Percentiles rank a stretch among this genome's conserved stretches.
Evolutionary conservation across 2,113 vertebrate species (phyloP).

Genomic region (Erythrocercus mccallii): DNA sequence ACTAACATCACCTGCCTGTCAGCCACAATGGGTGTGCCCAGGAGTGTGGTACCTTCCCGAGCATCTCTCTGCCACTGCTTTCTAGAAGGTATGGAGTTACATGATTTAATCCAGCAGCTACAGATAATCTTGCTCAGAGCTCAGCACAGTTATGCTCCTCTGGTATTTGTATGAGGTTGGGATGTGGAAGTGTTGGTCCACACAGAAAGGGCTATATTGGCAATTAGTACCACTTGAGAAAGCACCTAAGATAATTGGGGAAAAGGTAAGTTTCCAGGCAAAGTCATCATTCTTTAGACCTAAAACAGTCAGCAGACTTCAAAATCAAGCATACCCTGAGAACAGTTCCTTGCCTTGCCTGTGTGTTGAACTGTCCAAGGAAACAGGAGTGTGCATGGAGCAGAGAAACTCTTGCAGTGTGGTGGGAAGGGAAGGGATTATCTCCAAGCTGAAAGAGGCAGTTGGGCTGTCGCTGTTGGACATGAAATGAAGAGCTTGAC

Average conservation of each 20-base stretch:
- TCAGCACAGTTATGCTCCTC: neutral
- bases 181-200: neutral
- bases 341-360: neutral
- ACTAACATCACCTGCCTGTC: neutral
- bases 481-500: too few relatives aligned
- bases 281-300: neutral
- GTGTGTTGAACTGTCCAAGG: neutral
- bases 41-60: fast-evolving
- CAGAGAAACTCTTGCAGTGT: neutral
- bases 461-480: too few relatives aligned
- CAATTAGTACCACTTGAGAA: neutral
- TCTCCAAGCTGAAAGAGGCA: neutral
- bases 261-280: neutral
- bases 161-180: neutral
- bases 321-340: neutral
- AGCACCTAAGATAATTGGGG: neutral
- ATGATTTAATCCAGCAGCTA: neutral
- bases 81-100: neutral
- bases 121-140: neutral
- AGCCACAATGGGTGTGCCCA: fast-evolving
- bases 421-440: neutral
- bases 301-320: neutral
- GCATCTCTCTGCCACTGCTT: neutral
- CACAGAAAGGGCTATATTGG: neutral
- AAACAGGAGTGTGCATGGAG: fast-evolving